Base-by-base conservation (phyloP, 2,113 vertebrate genomes). In the Oxygymnocypris stewartii region DNA sequence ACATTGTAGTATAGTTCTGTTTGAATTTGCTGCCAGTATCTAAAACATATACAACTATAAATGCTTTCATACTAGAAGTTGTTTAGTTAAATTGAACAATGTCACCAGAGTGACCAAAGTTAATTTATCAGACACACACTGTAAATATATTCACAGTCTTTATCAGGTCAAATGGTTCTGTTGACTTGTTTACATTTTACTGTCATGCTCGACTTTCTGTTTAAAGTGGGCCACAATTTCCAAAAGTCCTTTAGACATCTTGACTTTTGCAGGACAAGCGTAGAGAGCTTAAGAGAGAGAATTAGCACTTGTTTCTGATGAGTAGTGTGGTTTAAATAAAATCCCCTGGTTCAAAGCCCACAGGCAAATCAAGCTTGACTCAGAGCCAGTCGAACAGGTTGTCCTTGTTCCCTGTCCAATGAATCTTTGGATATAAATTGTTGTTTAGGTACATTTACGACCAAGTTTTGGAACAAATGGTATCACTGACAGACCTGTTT, bases 191-290 rank as follows among this genome's bases (percentile, higher is more conserved):
- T 61, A 59, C 63, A 59, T 88, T 82, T 88, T 51, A 82, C 47
- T 40, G 25, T 84, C 69, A 8, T 88, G 85, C 59, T 87, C 61
- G 77, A 88, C 79, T 74, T 82, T 85, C 85, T 91, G 89, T 93
- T 91, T 90, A 88, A 91, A 92, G 90, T 91, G 54, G 89, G 88
- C 90, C 49, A 88, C 84, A 37, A 82, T 85, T 82, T 89, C 40
- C 25, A 37, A 57, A 81, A 77, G 42, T 82, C 83, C 79, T 87
- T 85, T 40, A 88, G 79, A 82, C 78, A 85, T 87, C 79, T 89
- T 89, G 82, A 90, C 86, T 88, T 79, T 86, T 67, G 51, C 71
- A 82, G 74, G 78, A 44, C 74, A 88, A 42, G 67, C 2, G 18
- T 37, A 49, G 81, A 40, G 42, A 77, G 74, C 16, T 31, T 28